phyloP scores from a whole-genome alignment of 2,113 vertebrate species.

The Sus scrofa region DNA sequence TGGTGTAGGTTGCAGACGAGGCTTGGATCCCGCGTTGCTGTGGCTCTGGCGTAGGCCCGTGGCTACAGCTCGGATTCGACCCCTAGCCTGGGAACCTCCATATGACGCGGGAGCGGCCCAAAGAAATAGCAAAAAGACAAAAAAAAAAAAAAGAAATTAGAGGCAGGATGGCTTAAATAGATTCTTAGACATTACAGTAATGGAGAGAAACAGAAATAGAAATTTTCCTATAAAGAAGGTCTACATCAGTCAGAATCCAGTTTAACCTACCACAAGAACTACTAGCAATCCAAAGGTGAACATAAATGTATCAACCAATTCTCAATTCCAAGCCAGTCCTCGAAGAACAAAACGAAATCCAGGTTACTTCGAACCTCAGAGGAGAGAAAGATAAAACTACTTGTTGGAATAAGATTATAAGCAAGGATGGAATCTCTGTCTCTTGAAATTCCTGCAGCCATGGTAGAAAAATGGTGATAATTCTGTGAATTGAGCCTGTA shows the following conservation, averaged over 20 bases:
- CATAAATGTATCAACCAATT: neutral
- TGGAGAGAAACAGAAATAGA: neutral
- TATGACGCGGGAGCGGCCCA: too few species aligned
- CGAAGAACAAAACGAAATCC: constrained; percentile 8
- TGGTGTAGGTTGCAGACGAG: too few species aligned
- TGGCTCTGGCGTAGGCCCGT: too few species aligned
- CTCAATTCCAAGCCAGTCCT: neutral
- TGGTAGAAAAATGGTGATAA: neutral
- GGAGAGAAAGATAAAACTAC: neutral
- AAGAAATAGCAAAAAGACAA: too few species aligned
- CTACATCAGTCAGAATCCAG: neutral
- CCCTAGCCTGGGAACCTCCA: too few species aligned
- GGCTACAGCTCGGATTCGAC: too few species aligned
- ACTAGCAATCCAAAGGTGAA: constrained; percentile 19
- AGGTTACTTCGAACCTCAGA: neutral
- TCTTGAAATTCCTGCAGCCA: neutral
- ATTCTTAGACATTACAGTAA: constrained; percentile 17
- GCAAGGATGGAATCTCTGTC: neutral
- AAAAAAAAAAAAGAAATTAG: too few species aligned
- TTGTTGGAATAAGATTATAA: constrained; percentile 24
- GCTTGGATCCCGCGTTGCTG: too few species aligned
- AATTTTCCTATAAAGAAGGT: neutral
- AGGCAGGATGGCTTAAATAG: neutral
- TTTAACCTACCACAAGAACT: constrained; percentile 1
- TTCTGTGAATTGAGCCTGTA: neutral